Percentiles rank a stretch among this genome's conserved stretches.
These are phyloP conservation scores for Mycalesis mineus DNA, from an alignment of 2,888 invertebrate genomes.

Conservation along the genomic window DNA sequence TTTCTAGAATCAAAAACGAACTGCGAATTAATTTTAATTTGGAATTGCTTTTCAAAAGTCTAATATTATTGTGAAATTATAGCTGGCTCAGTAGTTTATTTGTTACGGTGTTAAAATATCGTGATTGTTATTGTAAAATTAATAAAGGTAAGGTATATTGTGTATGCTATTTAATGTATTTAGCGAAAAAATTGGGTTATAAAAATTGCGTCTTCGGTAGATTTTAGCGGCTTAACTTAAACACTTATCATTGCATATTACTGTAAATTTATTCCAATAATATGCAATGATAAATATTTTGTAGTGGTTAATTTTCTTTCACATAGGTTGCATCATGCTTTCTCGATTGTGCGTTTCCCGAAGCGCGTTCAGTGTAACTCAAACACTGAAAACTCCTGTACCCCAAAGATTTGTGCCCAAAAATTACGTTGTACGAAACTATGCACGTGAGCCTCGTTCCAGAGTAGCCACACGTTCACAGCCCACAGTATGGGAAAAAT, in stretches of 20 bases:
- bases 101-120: too few species aligned
- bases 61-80: background rate
- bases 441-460: constrained; percentile 73
- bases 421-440: constrained; percentile 74
- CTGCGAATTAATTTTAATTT: background rate
- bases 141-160: too few species aligned
- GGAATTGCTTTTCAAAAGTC: background rate
- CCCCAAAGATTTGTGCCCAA: constrained; percentile 66
- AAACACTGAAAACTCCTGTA: constrained; percentile 59
- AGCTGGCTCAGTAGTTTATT: background rate
- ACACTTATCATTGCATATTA: background rate
- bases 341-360: constrained; percentile 69
- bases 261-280: background rate
- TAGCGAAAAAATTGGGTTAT: too few species aligned
- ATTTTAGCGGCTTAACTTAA: background rate
- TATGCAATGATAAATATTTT: background rate
- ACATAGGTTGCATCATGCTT: constrained; percentile 61
- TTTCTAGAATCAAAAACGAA: constrained; percentile 6
- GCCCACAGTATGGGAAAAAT: constrained; percentile 82
- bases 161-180: too few species aligned
- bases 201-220: too few species aligned
- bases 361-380: constrained; percentile 52
- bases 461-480: constrained; percentile 62
- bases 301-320: background rate
- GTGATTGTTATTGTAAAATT: too few species aligned